Evolutionary conservation across 2,113 vertebrate genomes (phyloP), one percentile per base, ranked within the genome.

Genomic region (Leuciscus idus): DNA sequence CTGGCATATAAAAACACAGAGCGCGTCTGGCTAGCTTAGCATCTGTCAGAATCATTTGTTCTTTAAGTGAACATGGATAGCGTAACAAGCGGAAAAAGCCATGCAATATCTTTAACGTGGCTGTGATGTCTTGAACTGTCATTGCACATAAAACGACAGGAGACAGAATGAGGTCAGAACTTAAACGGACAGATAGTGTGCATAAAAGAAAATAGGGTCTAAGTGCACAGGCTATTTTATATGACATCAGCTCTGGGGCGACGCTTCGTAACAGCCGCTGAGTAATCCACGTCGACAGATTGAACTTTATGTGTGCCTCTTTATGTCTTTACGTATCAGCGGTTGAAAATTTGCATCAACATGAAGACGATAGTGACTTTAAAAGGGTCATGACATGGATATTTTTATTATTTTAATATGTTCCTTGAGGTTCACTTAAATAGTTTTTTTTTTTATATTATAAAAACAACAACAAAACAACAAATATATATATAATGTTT

Each of bases 261-360:
- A 83, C 64, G 28, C 61, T 23, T 4, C 2, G 15, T 30, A 50
- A 50, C 52, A 33, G 11, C 6, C 2, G 57, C 12, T 62, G 79
- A 66, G n/a, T 84, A 73, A 84, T 43, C 15, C n/a, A 62, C 4
- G 46, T 17, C n/a, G 78, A 70, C 77, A 86, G 84, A 57, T 81
- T 78, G 30, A 83, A 73, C 48, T 73, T 92, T 91, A 87, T 89
- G 83, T 90, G 88, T 90, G 90, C 89, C 89, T 91, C 87, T 92
- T 78, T 86, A 57, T 91, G 87, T 90, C 19, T 39, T 8, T 48
- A 17, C 21, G 21, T 82, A 57, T 28, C 59, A 28, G 79, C 3
- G 21, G 62, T 30, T 12, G 62, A 6, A 10, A 6, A 62, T 70
- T 6, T 6, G 4, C 15, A 30, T 64, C 17, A 70, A 1, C 23